Evolutionary conservation across 2,888 invertebrate species (phyloP).

Genomic region (Leptinotarsa peninsularis): DNA sequence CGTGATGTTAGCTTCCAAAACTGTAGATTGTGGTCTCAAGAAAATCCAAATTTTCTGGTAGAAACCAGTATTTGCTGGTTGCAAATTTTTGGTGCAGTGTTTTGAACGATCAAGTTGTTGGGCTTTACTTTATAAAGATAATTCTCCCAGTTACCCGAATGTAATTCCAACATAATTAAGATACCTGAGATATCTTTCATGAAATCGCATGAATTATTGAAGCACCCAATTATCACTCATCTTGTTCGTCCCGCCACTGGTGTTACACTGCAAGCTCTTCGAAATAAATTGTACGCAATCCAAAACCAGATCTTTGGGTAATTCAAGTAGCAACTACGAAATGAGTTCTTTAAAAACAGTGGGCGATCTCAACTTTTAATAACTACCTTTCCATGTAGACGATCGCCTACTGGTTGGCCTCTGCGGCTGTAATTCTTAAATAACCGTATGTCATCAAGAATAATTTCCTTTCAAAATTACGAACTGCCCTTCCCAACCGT

Average conservation of each 20-base stretch:
- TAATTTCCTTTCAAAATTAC: slow-evolving; percentile 48
- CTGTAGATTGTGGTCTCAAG: no score
- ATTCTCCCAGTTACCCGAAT: background rate
- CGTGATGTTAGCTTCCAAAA: no score
- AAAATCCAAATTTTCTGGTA: no score
- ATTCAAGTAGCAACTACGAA: slow-evolving; percentile 64
- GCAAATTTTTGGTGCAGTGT: no score
- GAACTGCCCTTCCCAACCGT: slow-evolving; percentile 38
- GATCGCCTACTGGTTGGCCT: slow-evolving; percentile 60
- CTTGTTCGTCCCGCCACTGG: slow-evolving; percentile 32
- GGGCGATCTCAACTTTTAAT: slow-evolving; percentile 64
- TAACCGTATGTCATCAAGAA: slow-evolving; percentile 60
- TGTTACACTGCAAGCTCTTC: slow-evolving; percentile 46
- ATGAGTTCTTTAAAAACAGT: slow-evolving; percentile 65
- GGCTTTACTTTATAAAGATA: no score
- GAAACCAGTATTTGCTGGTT: no score
- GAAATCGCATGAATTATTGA: no score
- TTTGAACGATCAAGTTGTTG: no score
- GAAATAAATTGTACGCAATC: slow-evolving; percentile 58
- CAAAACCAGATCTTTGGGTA: slow-evolving; percentile 64
- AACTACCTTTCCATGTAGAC: slow-evolving; percentile 61
- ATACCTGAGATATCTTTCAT: no score
- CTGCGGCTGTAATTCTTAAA: slow-evolving; percentile 58
- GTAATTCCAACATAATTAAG: no score
- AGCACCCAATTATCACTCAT: no score